Percentiles rank a stretch among this genome's conserved stretches.
phyloP scores from a whole-genome alignment of 2,113 vertebrate species.

The Hoplias malabaricus region DNA sequence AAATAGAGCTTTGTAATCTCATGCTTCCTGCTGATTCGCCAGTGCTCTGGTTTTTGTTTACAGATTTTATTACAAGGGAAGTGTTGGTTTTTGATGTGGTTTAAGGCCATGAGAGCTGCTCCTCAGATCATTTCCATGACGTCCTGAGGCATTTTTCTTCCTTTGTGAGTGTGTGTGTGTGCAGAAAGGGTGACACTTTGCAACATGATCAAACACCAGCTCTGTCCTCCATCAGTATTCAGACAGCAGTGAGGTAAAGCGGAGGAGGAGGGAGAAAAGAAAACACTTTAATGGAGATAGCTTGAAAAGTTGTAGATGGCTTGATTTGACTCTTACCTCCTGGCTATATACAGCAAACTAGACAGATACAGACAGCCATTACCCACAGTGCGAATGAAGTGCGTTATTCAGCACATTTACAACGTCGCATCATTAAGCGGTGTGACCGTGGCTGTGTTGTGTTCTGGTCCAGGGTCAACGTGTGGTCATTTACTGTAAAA shows the following conservation, averaged over 20 bases:
- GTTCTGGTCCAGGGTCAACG: background rate
- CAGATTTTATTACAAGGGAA: background rate
- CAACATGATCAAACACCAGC: background rate
- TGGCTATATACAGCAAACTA: constrained; percentile 21
- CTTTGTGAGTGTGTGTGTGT: too few species aligned
- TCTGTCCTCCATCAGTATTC: background rate
- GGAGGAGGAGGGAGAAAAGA: background rate
- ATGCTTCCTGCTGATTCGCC: background rate
- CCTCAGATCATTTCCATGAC: background rate
- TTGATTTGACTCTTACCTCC: constrained; percentile 17
- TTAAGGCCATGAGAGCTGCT: background rate
- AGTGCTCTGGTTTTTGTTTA: constrained; percentile 1
- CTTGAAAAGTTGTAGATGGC: background rate
- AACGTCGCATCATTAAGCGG: background rate
- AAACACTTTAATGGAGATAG: background rate
- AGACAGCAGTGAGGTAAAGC: background rate
- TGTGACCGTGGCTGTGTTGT: background rate
- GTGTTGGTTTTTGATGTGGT: background rate
- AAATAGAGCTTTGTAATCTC: constrained; percentile 32
- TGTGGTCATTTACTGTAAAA: background rate
- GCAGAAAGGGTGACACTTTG: background rate
- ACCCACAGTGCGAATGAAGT: constrained; percentile 19
- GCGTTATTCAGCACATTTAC: constrained; percentile 31
- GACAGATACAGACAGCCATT: constrained; percentile 7
- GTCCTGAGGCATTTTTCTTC: background rate